Evolutionary conservation across 2,797 vertebrate genomes (phyloP).

Genomic region (Sebastes wilsoni): DNA sequence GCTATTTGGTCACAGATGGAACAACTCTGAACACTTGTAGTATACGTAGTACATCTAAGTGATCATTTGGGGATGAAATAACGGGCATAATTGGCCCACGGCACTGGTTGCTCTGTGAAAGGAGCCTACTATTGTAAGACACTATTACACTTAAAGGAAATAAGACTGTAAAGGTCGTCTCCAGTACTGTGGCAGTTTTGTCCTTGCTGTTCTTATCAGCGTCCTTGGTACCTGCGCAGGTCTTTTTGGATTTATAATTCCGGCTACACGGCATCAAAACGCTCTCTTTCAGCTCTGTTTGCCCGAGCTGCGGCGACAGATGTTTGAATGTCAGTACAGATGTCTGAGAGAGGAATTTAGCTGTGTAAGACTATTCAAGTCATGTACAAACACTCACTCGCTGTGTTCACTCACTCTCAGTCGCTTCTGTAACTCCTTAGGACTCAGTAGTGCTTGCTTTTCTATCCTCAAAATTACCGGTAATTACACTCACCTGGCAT

Average conservation of each 20-base stretch:
- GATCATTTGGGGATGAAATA: neutral
- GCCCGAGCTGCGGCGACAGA: conserved; percentile 27
- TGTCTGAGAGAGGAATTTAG: conserved; percentile 22
- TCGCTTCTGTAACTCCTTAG: neutral
- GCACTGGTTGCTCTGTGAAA: neutral
- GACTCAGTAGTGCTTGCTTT: neutral
- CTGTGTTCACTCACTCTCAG: neutral
- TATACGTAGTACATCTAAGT: neutral
- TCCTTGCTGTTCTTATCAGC: conserved; percentile 13
- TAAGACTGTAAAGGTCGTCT: conserved; percentile 2
- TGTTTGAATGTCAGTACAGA: conserved; percentile 46
- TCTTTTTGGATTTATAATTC: conserved; percentile 12
- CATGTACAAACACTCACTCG: conserved; percentile 28
- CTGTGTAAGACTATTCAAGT: conserved; percentile 15
- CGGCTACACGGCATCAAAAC: neutral
- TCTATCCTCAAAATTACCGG: conserved; percentile 34
- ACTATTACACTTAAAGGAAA: neutral
- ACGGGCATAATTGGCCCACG: neutral
- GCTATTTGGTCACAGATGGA: neutral
- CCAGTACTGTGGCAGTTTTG: neutral
- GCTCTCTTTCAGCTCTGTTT: conserved; percentile 2
- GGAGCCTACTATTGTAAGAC: neutral
- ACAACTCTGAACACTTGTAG: neutral
- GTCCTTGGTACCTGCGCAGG: conserved; percentile 29
- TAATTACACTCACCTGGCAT: conserved; percentile 61